These are phyloP conservation scores for Steinernema scapterisci DNA, from an alignment of 2,888 invertebrate genomes.

Conservation along the genomic window DNA sequence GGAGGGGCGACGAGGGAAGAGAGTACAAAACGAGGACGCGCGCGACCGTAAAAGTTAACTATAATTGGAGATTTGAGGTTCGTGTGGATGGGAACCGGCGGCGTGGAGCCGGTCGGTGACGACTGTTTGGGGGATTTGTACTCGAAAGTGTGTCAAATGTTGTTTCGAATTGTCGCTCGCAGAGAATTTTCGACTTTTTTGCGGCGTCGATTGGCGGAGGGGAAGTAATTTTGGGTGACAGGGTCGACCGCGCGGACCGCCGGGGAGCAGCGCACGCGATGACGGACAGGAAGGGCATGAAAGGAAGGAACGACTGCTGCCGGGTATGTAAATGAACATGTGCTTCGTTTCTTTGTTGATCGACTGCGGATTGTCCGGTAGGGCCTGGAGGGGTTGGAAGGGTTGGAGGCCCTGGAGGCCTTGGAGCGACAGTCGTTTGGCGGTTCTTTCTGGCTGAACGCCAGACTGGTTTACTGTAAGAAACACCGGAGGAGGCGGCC, in stretches of 20 bases:
- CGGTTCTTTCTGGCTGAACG: too few species aligned
- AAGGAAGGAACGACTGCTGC: too few species aligned
- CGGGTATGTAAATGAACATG: constrained; percentile 2
- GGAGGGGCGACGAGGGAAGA: neutral
- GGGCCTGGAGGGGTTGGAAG: too few species aligned
- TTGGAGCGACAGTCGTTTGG: too few species aligned
- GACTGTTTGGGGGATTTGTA: constrained; percentile 33
- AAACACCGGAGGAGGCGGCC: too few species aligned
- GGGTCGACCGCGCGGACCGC: constrained; percentile 1
- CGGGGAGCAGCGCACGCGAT: neutral
- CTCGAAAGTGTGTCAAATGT: constrained; percentile 32
- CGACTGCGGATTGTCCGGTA: too few species aligned
- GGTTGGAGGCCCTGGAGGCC: too few species aligned
- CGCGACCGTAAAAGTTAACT: constrained; percentile 32
- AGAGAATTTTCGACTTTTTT: constrained; percentile 14
- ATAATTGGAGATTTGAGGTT: constrained; percentile 14
- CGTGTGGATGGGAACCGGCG: neutral
- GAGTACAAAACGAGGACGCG: constrained; percentile 12
- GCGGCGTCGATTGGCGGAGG: constrained; percentile 17
- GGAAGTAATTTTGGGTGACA: constrained; percentile 33
- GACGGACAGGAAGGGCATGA: neutral
- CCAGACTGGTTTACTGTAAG: too few species aligned
- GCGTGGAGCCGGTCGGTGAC: constrained; percentile 20
- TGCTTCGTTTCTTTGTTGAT: neutral
- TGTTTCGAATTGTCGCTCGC: constrained; percentile 32